phyloP scores from a whole-genome alignment of 2,113 vertebrate species.

The Odobenus rosmarus region DNA sequence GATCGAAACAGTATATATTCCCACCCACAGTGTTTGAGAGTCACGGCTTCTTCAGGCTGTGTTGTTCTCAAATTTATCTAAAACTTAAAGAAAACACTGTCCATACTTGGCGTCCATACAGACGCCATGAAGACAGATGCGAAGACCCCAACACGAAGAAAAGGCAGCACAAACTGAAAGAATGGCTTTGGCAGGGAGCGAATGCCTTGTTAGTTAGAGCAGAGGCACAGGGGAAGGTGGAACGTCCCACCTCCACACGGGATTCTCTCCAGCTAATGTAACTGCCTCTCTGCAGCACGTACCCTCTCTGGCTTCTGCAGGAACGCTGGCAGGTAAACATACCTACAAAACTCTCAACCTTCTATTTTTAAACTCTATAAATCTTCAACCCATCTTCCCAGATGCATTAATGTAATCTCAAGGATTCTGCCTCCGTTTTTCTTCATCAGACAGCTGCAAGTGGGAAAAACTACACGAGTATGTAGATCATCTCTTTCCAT shows the following conservation, averaged over 20 bases:
- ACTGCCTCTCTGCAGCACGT: rapidly evolving
- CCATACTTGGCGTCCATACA: too few species aligned
- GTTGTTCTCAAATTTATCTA: background rate
- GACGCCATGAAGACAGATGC: background rate
- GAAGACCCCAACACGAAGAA: background rate
- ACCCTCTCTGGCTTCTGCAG: background rate
- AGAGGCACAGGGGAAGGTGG: background rate
- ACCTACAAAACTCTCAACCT: rapidly evolving
- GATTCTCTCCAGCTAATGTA: rapidly evolving
- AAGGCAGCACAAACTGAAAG: background rate
- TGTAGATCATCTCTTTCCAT: slow-evolving; percentile 45
- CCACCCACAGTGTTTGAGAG: background rate
- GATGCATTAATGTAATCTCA: background rate
- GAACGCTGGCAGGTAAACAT: rapidly evolving
- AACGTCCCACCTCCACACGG: rapidly evolving
- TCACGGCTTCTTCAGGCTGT: background rate
- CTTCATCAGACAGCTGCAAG: slow-evolving; percentile 36
- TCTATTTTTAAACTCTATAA: background rate
- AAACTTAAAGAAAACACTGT: background rate
- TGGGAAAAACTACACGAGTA: background rate
- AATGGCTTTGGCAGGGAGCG: rapidly evolving
- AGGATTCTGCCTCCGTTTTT: background rate
- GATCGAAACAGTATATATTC: background rate
- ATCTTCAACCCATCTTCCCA: background rate
- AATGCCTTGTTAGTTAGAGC: background rate